Evolutionary conservation across 2,797 vertebrate genomes (phyloP).

Genomic region (Dendrocincla fuliginosa): DNA sequence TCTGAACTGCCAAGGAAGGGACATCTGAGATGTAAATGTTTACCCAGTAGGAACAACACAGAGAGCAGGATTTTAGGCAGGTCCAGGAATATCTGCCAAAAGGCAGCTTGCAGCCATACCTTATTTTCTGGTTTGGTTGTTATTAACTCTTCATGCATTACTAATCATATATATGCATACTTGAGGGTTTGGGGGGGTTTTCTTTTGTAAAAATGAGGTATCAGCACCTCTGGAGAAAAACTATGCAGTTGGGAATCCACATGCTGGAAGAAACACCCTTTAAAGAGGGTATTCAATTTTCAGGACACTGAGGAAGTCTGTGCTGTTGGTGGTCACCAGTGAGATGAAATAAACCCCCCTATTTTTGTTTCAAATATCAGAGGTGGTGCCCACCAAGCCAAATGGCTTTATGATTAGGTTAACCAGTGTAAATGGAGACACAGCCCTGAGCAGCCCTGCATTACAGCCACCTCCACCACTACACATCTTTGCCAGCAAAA

Average conservation of each 20-base stretch:
- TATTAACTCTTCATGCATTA: background rate
- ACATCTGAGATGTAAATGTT: background rate
- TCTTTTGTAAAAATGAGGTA: background rate
- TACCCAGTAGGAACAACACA: background rate
- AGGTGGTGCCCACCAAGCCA: background rate
- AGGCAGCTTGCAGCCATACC: background rate
- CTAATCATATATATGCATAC: background rate
- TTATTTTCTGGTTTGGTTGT: background rate
- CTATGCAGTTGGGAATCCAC: background rate
- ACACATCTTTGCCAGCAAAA: background rate
- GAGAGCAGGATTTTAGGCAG: background rate
- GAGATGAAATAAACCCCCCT: background rate
- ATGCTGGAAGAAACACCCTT: background rate
- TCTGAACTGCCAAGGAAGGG: background rate
- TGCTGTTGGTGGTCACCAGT: background rate
- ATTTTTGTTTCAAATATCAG: background rate
- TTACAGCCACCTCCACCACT: background rate
- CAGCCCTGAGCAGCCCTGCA: background rate
- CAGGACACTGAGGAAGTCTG: background rate
- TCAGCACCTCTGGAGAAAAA: background rate
- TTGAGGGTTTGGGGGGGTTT: background rate
- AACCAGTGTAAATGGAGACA: background rate
- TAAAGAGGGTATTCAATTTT: background rate
- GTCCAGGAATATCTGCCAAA: background rate
- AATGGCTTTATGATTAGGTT: background rate